Conservation (phyloP, 1,140 invertebrate genomes). For the Mesaphorura yosii region DNA sequence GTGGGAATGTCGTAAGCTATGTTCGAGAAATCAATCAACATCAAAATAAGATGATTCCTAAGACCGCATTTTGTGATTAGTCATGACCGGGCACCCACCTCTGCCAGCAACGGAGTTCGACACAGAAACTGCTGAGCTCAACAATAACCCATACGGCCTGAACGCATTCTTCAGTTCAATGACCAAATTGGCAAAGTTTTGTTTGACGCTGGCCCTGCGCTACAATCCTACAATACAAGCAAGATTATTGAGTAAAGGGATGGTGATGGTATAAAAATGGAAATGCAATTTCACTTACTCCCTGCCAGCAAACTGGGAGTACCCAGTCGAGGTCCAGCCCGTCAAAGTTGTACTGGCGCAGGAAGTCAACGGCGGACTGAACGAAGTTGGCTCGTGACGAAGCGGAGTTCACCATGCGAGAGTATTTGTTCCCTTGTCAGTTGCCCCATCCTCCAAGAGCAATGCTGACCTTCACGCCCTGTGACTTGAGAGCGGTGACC, state of each 20-base stretch:
- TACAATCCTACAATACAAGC: constrained; percentile 29
- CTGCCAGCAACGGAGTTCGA: neutral
- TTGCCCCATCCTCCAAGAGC: constrained; percentile 55
- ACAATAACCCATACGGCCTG: constrained; percentile 38
- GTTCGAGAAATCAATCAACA: constrained; percentile 7
- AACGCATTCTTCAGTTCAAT: constrained; percentile 45
- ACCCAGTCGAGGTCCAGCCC: constrained; percentile 55
- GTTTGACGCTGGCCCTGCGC: constrained; percentile 38
- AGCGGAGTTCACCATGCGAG: constrained; percentile 43
- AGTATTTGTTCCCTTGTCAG: constrained; percentile 51
- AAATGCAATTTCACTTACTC: too few species aligned
- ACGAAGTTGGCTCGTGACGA: constrained; percentile 42
- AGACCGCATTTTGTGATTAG: neutral
- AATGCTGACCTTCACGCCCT: constrained; percentile 47
- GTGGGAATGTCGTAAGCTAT: constrained; percentile 40
- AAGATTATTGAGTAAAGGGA: too few species aligned
- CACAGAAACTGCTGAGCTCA: constrained; percentile 45
- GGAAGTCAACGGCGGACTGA: constrained; percentile 42
- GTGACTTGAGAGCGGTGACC: constrained; percentile 42
- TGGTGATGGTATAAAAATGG: too few species aligned
- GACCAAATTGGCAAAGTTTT: constrained; percentile 39
- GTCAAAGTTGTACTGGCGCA: constrained; percentile 48
- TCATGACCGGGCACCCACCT: constrained; percentile 8
- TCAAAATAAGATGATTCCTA: constrained; percentile 1
- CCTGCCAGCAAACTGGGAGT: constrained; percentile 48